Evolutionary conservation across 2,888 invertebrate species (phyloP), one percentile per base, ranked within the genome.

Genomic region (Agrochola lychnidis): DNA sequence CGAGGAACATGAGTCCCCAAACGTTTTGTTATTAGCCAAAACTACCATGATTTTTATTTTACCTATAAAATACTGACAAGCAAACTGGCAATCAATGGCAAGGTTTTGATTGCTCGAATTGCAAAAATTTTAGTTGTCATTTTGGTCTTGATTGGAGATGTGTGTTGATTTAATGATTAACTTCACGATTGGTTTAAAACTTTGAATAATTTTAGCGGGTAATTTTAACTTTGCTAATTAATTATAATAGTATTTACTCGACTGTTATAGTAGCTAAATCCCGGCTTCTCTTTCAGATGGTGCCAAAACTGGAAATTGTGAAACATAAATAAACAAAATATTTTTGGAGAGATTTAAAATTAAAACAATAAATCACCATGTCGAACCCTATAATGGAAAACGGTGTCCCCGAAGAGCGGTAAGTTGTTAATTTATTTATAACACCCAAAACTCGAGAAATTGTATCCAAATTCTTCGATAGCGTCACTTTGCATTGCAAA

Each of bases 351-450:
- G 10, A 61, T 79, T 51, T 78, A 74, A 64, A 36, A 36, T 42
- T 42, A 69, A 45, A 73, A 69, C 76, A 86, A 61, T 76, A 69
- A 78, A 82, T 78, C 76, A 92, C 88, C 83, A 95, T 96, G 96
- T 94, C 96, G 78, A 94, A 92, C 84, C 86, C 92, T n/a, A 92
- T 92, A 42, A 93, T 92, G 53, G 95, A 96, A 90, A 95, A 95
- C 79, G 95, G 95, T 16, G 88, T 94, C 40, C 92, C 90, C 57
- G 96, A 96, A 79, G 96, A 96, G 77, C 93, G 94, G 96, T 96
- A 93, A 93, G 87, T 45, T 51, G 14, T 42, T 59, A 69, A 16
- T 79, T 40, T n/a, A 9, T 40, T 48, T 30, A 19, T 7, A 45
- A 22, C 4, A 63, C 5, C 30, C 12, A 30, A 40, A 57, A 42